A percentile compares a stretch with the other conserved stretches of the same genome.
Conservation (phyloP, 2,797 vertebrate species). For the Dromococcyx pavoninus region DNA sequence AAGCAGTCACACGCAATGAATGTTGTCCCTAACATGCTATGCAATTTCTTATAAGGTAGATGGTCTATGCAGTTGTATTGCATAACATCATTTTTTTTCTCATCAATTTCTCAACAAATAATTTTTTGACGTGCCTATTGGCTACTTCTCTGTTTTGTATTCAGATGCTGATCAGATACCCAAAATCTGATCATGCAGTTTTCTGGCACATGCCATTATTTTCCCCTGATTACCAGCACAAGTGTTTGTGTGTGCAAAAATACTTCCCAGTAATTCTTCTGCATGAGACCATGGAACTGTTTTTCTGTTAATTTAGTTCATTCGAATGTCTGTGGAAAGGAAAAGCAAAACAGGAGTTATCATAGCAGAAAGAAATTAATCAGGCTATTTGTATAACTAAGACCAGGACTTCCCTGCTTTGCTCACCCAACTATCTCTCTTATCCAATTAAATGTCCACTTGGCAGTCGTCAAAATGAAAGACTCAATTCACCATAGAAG, state of each 20-base stretch:
- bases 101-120: neutral
- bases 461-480: slow-evolving; percentile 24
- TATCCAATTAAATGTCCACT: slow-evolving; percentile 18
- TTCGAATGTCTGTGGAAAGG: neutral
- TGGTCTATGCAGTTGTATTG: neutral
- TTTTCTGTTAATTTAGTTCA: neutral
- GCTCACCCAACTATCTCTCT: slow-evolving; percentile 12
- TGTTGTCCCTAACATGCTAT: neutral
- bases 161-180: neutral
- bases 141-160: neutral
- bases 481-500: neutral
- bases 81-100: neutral
- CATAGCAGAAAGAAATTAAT: neutral
- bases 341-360: neutral
- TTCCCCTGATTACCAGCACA: neutral
- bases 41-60: neutral
- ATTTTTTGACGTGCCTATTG: neutral
- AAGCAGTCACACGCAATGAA: neutral
- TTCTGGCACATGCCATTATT: neutral
- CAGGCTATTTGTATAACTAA: neutral
- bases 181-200: neutral
- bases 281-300: neutral
- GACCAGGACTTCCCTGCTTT: neutral
- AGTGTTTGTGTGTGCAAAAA: neutral
- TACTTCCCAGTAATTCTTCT: neutral